phyloP scores from a whole-genome alignment of 2,888 invertebrate species.

The Rambutsinella grinnellia region DNA sequence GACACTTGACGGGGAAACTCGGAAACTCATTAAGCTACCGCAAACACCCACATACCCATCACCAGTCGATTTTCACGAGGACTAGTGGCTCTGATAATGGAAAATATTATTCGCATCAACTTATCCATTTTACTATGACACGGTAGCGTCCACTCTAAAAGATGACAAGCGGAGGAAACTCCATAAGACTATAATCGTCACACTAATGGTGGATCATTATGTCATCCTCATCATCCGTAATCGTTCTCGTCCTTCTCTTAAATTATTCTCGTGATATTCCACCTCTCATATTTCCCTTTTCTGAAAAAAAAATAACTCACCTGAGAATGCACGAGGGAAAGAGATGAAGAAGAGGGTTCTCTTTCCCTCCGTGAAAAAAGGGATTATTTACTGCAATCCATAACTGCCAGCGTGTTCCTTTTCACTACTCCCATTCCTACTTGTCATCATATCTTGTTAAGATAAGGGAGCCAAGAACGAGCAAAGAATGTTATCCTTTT shows the following conservation, averaged over 20 bases:
- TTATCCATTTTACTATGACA: neutral
- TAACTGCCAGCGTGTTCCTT: conserved; percentile 39
- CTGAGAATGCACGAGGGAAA: neutral
- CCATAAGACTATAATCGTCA: neutral
- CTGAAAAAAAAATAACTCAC: neutral
- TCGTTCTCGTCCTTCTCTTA: neutral
- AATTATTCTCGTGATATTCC: neutral
- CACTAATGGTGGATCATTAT: conserved; percentile 1
- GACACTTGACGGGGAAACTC: neutral
- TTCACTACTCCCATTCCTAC: neutral
- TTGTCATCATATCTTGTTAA: neutral
- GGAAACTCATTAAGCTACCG: neutral
- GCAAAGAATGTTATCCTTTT: conserved; percentile 4
- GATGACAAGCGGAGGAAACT: neutral
- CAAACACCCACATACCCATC: too few relatives aligned
- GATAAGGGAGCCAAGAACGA: neutral
- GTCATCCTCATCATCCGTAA: neutral
- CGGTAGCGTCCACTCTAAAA: neutral
- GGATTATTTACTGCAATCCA: conserved; percentile 49
- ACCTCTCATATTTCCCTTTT: neutral
- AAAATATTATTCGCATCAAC: too few relatives aligned
- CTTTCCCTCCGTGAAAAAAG: conserved; percentile 10
- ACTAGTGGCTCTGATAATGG: neutral
- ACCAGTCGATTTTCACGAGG: neutral
- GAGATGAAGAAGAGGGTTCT: conserved; percentile 7